phyloP scores from a whole-genome alignment of 1,140 invertebrate species.

The Listronotus oregonensis region DNA sequence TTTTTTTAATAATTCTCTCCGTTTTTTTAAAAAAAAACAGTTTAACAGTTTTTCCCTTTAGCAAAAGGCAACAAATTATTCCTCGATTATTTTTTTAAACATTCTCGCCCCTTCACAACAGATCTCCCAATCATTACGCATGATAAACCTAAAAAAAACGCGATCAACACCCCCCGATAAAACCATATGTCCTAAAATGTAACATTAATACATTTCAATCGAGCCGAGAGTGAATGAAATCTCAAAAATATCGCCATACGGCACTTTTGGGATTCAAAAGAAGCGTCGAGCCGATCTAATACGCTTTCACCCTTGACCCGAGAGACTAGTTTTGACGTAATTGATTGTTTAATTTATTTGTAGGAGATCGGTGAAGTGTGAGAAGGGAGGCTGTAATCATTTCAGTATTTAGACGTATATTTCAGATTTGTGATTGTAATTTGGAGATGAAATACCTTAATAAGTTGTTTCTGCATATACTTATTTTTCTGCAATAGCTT shows the following conservation, averaged over 20 bases:
- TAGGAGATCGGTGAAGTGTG: conserved; percentile 5
- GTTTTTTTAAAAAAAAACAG: no score
- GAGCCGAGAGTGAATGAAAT: conserved; percentile 5
- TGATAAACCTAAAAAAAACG: conserved; percentile 12
- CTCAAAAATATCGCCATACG: conserved; percentile 33
- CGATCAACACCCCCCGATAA: conserved; percentile 7
- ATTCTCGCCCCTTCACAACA: no score
- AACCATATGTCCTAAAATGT: conserved; percentile 33
- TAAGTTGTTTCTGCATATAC: no score
- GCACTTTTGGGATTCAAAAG: conserved; percentile 34
- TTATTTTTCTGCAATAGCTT: no score
- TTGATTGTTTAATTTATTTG: conserved; percentile 39
- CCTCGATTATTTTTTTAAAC: no score
- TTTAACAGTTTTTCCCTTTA: no score
- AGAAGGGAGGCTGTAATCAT: conserved; percentile 4
- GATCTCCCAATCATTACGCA: conserved; percentile 10
- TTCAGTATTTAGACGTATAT: conserved; percentile 8
- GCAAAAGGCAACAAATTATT: no score
- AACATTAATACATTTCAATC: conserved; percentile 19
- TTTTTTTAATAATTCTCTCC: no score
- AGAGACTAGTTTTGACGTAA: conserved; percentile 33
- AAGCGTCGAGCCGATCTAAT: conserved; percentile 35
- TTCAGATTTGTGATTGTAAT: no score
- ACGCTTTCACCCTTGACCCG: conserved; percentile 15
- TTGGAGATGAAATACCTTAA: no score